Evolutionary conservation across 1,140 invertebrate species (phyloP).

Genomic region (Mesaphorura yosii): DNA sequence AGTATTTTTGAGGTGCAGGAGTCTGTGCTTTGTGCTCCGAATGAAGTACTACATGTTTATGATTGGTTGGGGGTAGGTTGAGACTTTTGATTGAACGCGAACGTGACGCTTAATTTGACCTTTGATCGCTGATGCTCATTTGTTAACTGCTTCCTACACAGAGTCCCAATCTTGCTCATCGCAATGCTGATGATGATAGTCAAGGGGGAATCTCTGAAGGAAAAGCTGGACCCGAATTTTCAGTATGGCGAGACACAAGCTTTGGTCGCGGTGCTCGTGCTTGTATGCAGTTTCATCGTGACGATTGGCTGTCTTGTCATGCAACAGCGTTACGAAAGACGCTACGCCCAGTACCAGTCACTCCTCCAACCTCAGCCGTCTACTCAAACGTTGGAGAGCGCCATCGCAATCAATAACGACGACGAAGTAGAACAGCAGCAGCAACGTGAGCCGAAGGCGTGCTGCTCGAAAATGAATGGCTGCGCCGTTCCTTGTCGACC

Average conservation of each 20-base stretch:
- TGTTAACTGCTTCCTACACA: constrained; percentile 33
- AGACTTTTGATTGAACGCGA: too few relatives aligned
- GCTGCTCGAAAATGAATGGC: background rate
- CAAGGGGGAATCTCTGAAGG: constrained; percentile 37
- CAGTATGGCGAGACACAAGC: constrained; percentile 63
- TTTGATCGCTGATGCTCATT: background rate
- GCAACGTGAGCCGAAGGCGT: background rate
- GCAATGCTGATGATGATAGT: constrained; percentile 44
- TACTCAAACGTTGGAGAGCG: background rate
- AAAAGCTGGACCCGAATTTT: constrained; percentile 62
- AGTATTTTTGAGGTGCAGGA: constrained; percentile 66
- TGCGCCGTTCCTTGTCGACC: background rate
- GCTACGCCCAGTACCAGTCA: constrained; percentile 40
- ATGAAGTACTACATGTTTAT: constrained; percentile 56
- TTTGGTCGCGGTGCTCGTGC: constrained; percentile 49
- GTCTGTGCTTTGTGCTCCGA: constrained; percentile 63
- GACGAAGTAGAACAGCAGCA: background rate
- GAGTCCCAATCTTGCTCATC: constrained; percentile 44
- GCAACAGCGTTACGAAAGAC: constrained; percentile 54
- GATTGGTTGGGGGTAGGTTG: constrained; percentile 64
- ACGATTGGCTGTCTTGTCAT: constrained; percentile 60
- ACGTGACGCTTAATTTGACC: constrained; percentile 6
- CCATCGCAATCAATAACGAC: background rate
- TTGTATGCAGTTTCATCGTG: constrained; percentile 55
- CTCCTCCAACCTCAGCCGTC: background rate